Evolutionary conservation across 2,113 vertebrate species (phyloP), one percentile per base, ranked within the genome.

Genomic region (Acrocephalus kingi): DNA sequence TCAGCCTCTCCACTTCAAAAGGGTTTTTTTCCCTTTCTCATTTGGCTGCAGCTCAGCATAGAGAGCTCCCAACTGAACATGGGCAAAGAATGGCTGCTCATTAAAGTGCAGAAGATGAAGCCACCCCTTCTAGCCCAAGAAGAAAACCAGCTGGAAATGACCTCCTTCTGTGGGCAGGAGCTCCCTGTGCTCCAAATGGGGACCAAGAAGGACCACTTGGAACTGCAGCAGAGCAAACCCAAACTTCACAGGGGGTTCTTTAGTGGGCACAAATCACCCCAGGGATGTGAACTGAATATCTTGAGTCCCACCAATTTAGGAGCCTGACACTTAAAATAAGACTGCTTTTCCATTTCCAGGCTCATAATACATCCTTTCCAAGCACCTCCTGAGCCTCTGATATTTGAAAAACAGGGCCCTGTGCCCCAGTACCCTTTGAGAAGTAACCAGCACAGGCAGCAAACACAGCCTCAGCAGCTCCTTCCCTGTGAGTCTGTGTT

Each of bases 1-100:
- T 88, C 90, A 63, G 21, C 35, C 51, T 90, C 73, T 78, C 90
- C 83, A 86, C 51, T 96, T 95, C 88, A 95, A 90, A 96, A 90
- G 76, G n/a, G 39, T 59, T 72, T 92, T 90, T 88, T 49, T 28
- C 8, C 69, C 69, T 85, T 49, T 67, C 77, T 84, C 83, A 22
- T 74, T 90, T 89, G 85, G 79, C 90, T 81, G 88, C 35, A 84
- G 73, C 66, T 81, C 6, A 0, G 74, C 4, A 1, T 46, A 71
- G 78, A 84, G 68, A 81, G 59, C 78, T 90, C 90, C 90, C 0
- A 0, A 5, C n/a, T 52, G 72, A 80, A 91, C 1, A 25, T 83
- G 79, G 64, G 80, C 61, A 91, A 80, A 77, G 28, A 80, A 82
- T 8, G 81, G 71, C 46, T 95, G 79, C 79, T 94, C 67, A 61